These are phyloP conservation scores for Euglossa dilemma DNA, from an alignment of 1,140 invertebrate species.

Conservation along the genomic window DNA sequence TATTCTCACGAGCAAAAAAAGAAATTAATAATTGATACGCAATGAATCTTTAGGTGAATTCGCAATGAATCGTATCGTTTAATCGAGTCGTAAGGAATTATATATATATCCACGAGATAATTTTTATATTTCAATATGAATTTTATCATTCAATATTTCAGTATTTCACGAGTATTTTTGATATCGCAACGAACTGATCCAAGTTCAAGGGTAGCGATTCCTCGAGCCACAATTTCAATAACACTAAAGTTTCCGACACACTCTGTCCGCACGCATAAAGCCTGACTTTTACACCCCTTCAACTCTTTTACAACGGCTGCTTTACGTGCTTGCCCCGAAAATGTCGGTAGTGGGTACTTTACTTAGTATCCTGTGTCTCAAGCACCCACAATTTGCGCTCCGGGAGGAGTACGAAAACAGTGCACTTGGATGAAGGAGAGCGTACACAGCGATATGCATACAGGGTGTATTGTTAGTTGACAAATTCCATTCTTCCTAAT, in stretches of 20 bases:
- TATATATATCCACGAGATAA: too few relatives aligned
- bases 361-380: slow-evolving; percentile 48
- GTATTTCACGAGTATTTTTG: background rate
- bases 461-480: background rate
- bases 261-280: background rate
- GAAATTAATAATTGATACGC: too few relatives aligned
- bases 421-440: slow-evolving; percentile 41
- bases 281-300: slow-evolving; percentile 44
- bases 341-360: slow-evolving; percentile 38
- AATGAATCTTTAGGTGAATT: too few relatives aligned
- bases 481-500: background rate
- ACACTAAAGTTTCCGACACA: slow-evolving; percentile 33
- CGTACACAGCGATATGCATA: background rate
- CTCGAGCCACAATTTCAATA: slow-evolving; percentile 32
- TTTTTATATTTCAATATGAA: too few relatives aligned
- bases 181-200: background rate
- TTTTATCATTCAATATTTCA: too few relatives aligned
- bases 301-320: slow-evolving; percentile 56
- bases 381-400: slow-evolving; percentile 52
- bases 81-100: too few relatives aligned
- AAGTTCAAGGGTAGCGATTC: background rate
- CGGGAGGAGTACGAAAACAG: slow-evolving; percentile 39
- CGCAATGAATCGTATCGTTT: too few relatives aligned
- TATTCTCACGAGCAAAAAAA: too few relatives aligned
- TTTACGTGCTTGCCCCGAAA: slow-evolving; percentile 57